Base-by-base conservation (phyloP, 2,888 invertebrate species). In the Notodonta ziczac region DNA sequence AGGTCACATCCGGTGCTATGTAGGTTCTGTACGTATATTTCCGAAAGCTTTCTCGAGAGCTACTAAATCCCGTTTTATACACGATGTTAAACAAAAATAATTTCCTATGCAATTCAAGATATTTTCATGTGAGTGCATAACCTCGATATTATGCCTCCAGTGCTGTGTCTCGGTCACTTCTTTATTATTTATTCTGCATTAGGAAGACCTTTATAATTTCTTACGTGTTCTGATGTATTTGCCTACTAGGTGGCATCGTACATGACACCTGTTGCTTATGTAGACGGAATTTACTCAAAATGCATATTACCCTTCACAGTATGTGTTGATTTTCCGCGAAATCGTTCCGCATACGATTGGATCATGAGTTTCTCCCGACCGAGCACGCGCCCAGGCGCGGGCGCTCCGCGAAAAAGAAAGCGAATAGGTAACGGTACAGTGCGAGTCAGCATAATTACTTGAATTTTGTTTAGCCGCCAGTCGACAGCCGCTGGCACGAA, bases 341-440 rank as follows among this genome's bases (percentile, higher is more conserved):
- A 69, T 78, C 74, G 77, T 77, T 80, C 76, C 74, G 80, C 74
- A 74, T 76, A 76, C 76, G 76, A 70, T 72, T 69, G 70, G 57
- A 72, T 77, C 71, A 66, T 67, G 77, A 81, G 78, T 86, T 84
- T 85, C 84, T 81, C 83, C 76, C 66, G 72, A 63, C 69, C 55
- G 32, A 55, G 55, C 39, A 55, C 40, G 69, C 72, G 72, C 73
- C 69, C 74, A 76, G 66, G 71, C 77, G 67, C 73, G 74, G 77
- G 69, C 72, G 71, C 73, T 68, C 74, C 76, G 53, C 74, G 76
- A 81, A 88, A 87, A 90, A 87, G 90, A 90, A 90, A 91, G 91
- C 86, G 86, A 86, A 84, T 88, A 82, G 80, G 73, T 90, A 91
- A 91, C 91, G 90, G 90, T 85, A 84, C 78, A 69, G 77, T 66